A percentile compares a stretch with the other conserved stretches of the same genome.
Conservation (phyloP, 2,888 invertebrate species). For the Parnassius apollo region DNA sequence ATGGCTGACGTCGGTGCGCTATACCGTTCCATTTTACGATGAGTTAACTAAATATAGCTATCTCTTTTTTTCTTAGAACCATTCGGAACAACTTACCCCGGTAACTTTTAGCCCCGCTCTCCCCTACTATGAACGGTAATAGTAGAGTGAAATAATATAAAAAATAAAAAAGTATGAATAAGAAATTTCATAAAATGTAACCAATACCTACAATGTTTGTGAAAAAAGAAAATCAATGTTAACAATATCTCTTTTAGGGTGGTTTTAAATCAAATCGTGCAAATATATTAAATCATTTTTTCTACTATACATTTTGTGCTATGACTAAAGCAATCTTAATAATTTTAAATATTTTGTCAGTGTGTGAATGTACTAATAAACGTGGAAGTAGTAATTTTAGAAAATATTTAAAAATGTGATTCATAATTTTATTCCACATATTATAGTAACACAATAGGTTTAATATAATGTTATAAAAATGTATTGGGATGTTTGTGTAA, state of each 20-base stretch:
- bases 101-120: too few species aligned
- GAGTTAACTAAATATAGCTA: too few species aligned
- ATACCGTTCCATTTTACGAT: too few species aligned
- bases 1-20: too few species aligned
- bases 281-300: background rate
- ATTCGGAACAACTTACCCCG: too few species aligned
- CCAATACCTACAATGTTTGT: background rate
- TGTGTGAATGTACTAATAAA: conserved; percentile 29
- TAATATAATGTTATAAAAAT: conserved; percentile 38
- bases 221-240: background rate
- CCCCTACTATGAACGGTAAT: too few species aligned
- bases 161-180: too few species aligned
- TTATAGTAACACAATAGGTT: conserved; percentile 37
- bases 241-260: background rate
- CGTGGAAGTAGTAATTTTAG: conserved; percentile 43
- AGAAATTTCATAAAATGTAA: background rate
- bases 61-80: too few species aligned
- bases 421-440: conserved; percentile 54
- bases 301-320: conserved; percentile 7
- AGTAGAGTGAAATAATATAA: too few species aligned
- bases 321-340: conserved; percentile 6
- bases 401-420: conserved; percentile 61
- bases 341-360: conserved; percentile 3
- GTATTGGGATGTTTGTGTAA: conserved; percentile 40
- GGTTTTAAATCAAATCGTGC: conserved; percentile 10